Base-by-base conservation (phyloP, 1,140 invertebrate species). In the Phocides pigmalion region DNA sequence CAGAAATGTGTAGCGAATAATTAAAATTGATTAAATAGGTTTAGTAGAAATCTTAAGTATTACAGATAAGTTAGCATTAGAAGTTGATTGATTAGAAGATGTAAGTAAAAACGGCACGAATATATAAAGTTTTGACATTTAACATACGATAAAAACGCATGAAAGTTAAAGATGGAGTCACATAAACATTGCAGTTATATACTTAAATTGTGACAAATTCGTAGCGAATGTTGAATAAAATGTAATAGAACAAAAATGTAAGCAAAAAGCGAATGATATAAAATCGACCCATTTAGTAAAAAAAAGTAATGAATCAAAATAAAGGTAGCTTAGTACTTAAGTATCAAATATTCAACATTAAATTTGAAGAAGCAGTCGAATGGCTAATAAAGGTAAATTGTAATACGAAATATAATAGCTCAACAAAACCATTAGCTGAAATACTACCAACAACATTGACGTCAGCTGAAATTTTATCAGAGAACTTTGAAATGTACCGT, bases 201-300 rank as follows among this genome's bases (percentile, higher is more conserved):
- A 28, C 25, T 8, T 28, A 4, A 28, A 28, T 3, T 28, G 1
- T 28, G 5, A 4, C 9, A 3, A 28, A 22, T 2, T 22, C 25
- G 3, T 28, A 28, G 25, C 25, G 9, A 28, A 8, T 28, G 6
- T 6, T 1, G 25, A 28, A 28, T 28, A 6, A 6, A 3, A 28
- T 6, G 5, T 1, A 28, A 28, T 28, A 28, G 5, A 28, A 28
- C 25, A 28, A 28, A 28, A 8, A 8, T 28, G 25, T 28, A 22
- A 22, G 19, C 44, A 22, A 47, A 4, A 49, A 49, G 46, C 46
- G 46, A 28, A 28, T 49, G 46, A 49, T 49, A 39, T 12, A 17
- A 39, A 53, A 14, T 53, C 50, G 50, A 53, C 50, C 50, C 50
- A 53, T 25, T 49, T 49, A 22, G 44, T 47, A 22, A 20, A 2